Evolutionary conservation across 2,888 invertebrate species (phyloP).

Genomic region (Hyles lineata): DNA sequence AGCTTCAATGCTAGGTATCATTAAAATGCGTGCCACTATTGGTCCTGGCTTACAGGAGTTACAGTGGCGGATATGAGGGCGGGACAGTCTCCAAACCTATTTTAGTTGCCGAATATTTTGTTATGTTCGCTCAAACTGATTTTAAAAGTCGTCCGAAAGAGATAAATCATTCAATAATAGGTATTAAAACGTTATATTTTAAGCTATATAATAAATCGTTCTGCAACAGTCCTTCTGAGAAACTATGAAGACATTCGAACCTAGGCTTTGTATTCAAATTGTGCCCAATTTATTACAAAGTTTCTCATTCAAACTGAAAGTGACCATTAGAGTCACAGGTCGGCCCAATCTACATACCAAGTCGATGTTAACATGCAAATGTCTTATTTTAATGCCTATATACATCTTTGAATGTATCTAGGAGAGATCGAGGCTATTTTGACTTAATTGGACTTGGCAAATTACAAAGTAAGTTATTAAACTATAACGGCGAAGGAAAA

Average conservation of each 20-base stretch:
- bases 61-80: no score
- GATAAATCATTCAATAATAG: no score
- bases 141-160: no score
- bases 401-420: background rate
- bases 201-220: background rate
- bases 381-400: background rate
- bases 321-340: conserved; percentile 8
- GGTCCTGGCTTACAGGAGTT: no score
- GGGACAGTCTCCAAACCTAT: no score
- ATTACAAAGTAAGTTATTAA: background rate
- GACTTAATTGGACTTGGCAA: background rate
- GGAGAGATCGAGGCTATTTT: background rate
- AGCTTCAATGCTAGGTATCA: no score
- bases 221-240: no score
- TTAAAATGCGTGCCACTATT: no score
- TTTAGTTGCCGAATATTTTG: no score
- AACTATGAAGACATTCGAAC: background rate
- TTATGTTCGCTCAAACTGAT: no score
- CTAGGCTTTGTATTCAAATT: background rate
- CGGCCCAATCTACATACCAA: background rate
- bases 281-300: background rate
- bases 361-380: conserved; percentile 7
- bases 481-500: no score
- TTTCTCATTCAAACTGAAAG: background rate
- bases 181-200: no score